phyloP scores from a whole-genome alignment of 2,113 vertebrate genomes.

The Epinephelus cyanopodus region DNA sequence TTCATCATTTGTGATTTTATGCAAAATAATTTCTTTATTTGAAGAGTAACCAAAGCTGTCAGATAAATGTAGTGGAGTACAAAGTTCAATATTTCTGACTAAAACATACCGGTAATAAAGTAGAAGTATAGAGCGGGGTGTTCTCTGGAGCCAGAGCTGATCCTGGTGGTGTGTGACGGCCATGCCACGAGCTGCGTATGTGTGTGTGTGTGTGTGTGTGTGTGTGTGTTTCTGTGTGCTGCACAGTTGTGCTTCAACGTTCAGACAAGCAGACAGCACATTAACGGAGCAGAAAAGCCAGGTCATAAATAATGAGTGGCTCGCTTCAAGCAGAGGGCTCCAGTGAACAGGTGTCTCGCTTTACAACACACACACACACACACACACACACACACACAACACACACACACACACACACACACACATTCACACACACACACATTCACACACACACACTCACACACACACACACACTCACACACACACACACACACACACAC shows the following conservation, averaged over 20 bases:
- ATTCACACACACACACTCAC: conserved; percentile 12
- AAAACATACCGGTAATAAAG: neutral
- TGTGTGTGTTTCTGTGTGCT: conserved; percentile 24
- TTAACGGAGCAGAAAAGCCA: conserved; percentile 61
- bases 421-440: conserved; percentile 25
- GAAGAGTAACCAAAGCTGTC: neutral
- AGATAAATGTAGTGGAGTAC: neutral
- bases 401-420: conserved; percentile 20
- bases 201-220: neutral
- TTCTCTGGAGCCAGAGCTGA: conserved; percentile 9
- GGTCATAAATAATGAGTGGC: conserved; percentile 70
- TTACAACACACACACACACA: conserved; percentile 46
- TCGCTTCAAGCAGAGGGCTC: conserved; percentile 58
- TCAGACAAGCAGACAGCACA: conserved; percentile 36
- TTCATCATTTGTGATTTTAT: neutral
- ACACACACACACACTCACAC: conserved; percentile 1
- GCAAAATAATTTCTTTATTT: neutral
- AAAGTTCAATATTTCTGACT: neutral
- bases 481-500: conserved; percentile 23
- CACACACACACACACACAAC: conserved; percentile 4
- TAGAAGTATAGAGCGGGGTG: neutral
- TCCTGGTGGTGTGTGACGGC: conserved; percentile 16
- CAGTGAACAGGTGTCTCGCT: conserved; percentile 71
- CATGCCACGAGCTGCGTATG: conserved; percentile 13
- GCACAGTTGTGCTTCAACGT: conserved; percentile 10